Conservation (phyloP, 2,113 vertebrate species). For the Condylura cristata region DNA sequence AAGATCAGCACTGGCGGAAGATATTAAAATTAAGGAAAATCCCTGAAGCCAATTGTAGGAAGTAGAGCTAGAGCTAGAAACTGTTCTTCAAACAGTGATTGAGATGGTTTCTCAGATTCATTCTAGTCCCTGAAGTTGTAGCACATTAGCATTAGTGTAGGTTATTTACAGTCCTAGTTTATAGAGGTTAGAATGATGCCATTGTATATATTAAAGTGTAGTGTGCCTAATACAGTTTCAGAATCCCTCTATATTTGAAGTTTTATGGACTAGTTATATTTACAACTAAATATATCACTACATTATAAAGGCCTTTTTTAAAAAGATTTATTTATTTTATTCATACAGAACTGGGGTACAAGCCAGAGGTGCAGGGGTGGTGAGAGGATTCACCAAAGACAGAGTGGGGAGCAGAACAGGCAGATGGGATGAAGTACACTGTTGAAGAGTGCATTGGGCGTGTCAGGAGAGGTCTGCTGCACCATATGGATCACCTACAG, state of each 20-base stretch:
- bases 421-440: too few relatives aligned
- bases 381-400: too few relatives aligned
- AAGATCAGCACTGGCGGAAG: background rate
- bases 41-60: background rate
- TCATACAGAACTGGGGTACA: too few relatives aligned
- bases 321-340: too few relatives aligned
- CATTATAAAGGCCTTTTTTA: too few relatives aligned
- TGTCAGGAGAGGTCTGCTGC: too few relatives aligned
- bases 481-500: too few relatives aligned
- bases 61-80: background rate
- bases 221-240: background rate
- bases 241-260: constrained; percentile 26
- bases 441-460: too few relatives aligned
- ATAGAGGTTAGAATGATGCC: background rate
- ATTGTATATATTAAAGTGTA: background rate
- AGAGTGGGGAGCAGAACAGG: too few relatives aligned
- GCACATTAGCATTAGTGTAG: background rate
- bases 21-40: background rate
- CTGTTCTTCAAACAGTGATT: background rate
- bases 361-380: too few relatives aligned
- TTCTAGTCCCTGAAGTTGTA: background rate
- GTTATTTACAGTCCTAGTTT: background rate
- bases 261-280: constrained; percentile 52
- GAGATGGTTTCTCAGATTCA: background rate
- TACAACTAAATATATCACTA: background rate